Conservation (phyloP, 1,140 invertebrate species). For the Aricia agestis region DNA sequence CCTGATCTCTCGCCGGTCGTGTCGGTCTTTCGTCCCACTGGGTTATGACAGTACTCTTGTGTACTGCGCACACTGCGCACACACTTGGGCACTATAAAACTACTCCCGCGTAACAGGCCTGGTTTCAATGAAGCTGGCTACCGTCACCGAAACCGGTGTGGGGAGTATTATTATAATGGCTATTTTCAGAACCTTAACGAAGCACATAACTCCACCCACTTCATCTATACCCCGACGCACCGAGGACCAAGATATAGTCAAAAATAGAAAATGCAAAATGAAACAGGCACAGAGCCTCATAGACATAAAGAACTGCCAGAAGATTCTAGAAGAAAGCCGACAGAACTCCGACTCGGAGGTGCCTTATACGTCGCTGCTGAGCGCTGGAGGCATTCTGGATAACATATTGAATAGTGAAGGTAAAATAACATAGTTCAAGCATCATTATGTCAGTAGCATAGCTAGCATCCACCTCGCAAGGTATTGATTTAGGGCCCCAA, state of each 20-base stretch:
- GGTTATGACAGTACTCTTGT: too few relatives aligned
- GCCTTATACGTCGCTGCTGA: conserved; percentile 64
- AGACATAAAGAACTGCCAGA: conserved; percentile 58
- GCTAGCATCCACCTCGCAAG: too few relatives aligned
- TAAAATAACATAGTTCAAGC: conserved; percentile 22
- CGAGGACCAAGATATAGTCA: conserved; percentile 54
- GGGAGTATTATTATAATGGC: too few relatives aligned
- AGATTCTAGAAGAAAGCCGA: conserved; percentile 43
- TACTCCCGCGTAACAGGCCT: too few relatives aligned
- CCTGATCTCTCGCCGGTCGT: too few relatives aligned
- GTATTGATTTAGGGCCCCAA: too few relatives aligned
- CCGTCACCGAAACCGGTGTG: too few relatives aligned
- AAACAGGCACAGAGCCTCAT: conserved; percentile 60
- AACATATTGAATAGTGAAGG: conserved; percentile 57
- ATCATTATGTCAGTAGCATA: too few relatives aligned
- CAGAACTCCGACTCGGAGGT: conserved; percentile 66
- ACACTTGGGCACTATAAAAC: too few relatives aligned
- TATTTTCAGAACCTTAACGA: conserved; percentile 68
- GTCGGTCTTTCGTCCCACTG: too few relatives aligned
- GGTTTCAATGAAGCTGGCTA: too few relatives aligned
- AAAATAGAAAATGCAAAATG: conserved; percentile 62
- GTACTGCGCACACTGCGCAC: too few relatives aligned
- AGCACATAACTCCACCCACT: conserved; percentile 72
- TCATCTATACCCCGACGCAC: conserved; percentile 46
- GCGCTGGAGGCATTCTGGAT: conserved; percentile 53